Evolutionary conservation across 1,140 invertebrate genomes (phyloP).

Genomic region (Drosophila miranda): DNA sequence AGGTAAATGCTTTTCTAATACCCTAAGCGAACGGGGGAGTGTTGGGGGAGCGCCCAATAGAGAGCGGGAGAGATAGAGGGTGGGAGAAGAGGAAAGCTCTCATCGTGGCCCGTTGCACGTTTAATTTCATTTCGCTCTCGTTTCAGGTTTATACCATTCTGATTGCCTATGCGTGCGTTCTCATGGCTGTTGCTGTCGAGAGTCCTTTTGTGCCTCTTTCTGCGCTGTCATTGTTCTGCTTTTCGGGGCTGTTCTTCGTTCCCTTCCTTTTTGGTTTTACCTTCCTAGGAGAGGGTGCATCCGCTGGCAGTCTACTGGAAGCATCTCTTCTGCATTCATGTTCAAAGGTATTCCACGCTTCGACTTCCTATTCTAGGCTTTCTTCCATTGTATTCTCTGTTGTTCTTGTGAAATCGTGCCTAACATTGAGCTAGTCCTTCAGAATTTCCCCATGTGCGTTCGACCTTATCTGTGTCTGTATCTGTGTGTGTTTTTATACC

Average conservation of each 20-base stretch:
- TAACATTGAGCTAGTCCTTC: constrained; percentile 50
- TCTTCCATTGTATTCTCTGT: constrained; percentile 8
- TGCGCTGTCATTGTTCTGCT: constrained; percentile 21
- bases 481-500: constrained; percentile 14
- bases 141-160: constrained; percentile 63
- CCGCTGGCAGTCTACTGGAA: no score
- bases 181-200: constrained; percentile 14
- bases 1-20: constrained; percentile 77
- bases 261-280: not conserved
- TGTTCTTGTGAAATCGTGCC: constrained; percentile 73
- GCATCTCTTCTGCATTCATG: no score
- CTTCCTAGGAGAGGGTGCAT: not conserved
- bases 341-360: not conserved
- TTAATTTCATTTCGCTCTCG: constrained; percentile 76
- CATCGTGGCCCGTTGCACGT: constrained; percentile 57
- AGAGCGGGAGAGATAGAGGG: constrained; percentile 2
- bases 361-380: not conserved
- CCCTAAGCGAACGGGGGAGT: constrained; percentile 17
- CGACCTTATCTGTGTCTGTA: no score
- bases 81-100: constrained; percentile 9
- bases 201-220: constrained; percentile 54
- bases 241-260: no score
- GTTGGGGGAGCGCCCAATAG: not conserved
- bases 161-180: constrained; percentile 68
- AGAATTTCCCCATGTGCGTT: not conserved